These are phyloP conservation scores for Stichodactyla mertensii DNA, from an alignment of 64 coral and sea anemone genomes.

Conservation along the genomic window DNA sequence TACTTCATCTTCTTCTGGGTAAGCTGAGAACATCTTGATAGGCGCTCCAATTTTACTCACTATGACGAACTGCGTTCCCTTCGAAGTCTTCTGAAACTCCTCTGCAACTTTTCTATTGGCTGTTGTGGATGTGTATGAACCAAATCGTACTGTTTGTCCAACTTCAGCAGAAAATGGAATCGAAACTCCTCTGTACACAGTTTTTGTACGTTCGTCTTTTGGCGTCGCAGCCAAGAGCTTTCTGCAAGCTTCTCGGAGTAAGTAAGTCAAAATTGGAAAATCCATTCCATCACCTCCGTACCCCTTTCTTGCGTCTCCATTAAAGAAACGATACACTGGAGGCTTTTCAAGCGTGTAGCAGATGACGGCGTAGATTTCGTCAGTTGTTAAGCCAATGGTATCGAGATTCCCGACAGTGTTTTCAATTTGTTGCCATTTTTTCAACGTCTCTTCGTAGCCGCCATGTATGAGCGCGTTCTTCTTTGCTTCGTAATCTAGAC, in stretches of 20 bases:
- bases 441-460: conserved; percentile 55
- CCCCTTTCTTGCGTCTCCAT: conserved; percentile 56
- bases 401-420: background rate
- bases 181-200: conserved; percentile 57
- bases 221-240: conserved; percentile 59
- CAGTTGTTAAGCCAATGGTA: conserved; percentile 42
- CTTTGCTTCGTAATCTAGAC: conserved; percentile 59
- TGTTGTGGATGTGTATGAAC: conserved; percentile 67
- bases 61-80: conserved; percentile 65
- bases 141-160: conserved; percentile 55
- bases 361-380: conserved; percentile 60
- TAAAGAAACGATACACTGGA: conserved; percentile 71
- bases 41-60: conserved; percentile 64
- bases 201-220: conserved; percentile 51
- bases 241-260: conserved; percentile 68
- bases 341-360: conserved; percentile 74
- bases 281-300: conserved; percentile 68
- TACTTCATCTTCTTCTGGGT: conserved; percentile 63
- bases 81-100: conserved; percentile 40
- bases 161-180: conserved; percentile 6
- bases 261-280: conserved; percentile 64
- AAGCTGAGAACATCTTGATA: conserved; percentile 56
- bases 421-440: conserved; percentile 53
- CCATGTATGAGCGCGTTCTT: conserved; percentile 69
- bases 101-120: conserved; percentile 45